Evolutionary conservation across 2,797 vertebrate species (phyloP), one percentile per base, ranked within the genome.

Genomic region (Brachymystax lenok): DNA sequence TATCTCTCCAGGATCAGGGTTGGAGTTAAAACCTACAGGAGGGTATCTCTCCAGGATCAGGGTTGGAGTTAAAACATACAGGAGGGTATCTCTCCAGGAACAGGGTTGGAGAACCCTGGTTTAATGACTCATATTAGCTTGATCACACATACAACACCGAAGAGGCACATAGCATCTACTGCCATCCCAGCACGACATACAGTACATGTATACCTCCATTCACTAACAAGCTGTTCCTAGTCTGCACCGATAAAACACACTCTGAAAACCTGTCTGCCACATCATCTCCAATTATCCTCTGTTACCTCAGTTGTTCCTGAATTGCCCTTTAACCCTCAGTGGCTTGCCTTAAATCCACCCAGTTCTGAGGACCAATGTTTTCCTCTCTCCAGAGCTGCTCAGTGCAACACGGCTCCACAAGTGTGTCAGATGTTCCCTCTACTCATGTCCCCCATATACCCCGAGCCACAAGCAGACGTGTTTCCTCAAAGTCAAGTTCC

Each of bases 401-500:
- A 75, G 19, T 69, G 33, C 59, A 74, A 46, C 28, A 68, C 88
- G 87, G 84, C 81, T 88, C 13, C 30, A 33, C 52, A 19, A n/a
- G 51, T 21, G 59, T 75, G 50, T 83, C 76, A 73, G 70, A 81
- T 80, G 77, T 68, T 85, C 79, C 85, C 33, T 75, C n/a, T 66
- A 75, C 71, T 74, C 74, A 81, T 35, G 77, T 81, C 75, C 79
- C 8, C 59, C 19, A 21, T 75, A 73, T 74, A 64, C 77, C 79
- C 78, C 69, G 21, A 80, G 52, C 81, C 70, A 56, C 67, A 70
- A 54, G 59, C 59, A 75, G 68, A 73, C 28, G 14, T 35, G 73
- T 79, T 93, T 93, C 90, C 91, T 91, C 84, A 84, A 80, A 86
- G 84, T 85, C 85, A 79, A 87, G 84, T 80, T 90, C 85, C 82